Evolutionary conservation across 2,888 invertebrate species (phyloP).

Genomic region (Eremobia ochroleuca): DNA sequence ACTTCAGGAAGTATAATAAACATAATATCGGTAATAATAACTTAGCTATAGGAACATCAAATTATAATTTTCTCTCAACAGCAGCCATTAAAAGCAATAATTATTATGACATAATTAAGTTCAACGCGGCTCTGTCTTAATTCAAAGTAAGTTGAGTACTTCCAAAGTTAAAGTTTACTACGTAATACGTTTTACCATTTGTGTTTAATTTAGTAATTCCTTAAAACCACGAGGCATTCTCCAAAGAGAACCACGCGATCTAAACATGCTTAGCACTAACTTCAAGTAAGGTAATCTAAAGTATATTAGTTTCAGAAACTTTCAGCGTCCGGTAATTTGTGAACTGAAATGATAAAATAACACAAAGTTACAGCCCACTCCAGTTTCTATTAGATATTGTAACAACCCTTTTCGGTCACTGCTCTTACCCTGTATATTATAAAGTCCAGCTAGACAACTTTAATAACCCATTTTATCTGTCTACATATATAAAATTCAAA

Average conservation of each 20-base stretch:
- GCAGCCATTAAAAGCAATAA: constrained; percentile 38
- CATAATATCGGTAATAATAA: constrained; percentile 2
- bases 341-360: constrained; percentile 48
- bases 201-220: constrained; percentile 53
- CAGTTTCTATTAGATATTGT: constrained; percentile 3
- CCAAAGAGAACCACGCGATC: constrained; percentile 28
- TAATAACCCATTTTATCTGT: not conserved
- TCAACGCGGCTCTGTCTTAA: constrained; percentile 41
- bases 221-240: constrained; percentile 42
- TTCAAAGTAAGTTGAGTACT: constrained; percentile 29
- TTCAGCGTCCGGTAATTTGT: constrained; percentile 46
- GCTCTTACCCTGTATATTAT: not conserved
- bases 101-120: constrained; percentile 40
- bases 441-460: not conserved
- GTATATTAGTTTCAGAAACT: constrained; percentile 50
- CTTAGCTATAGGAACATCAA: constrained; percentile 18
- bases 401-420: not conserved
- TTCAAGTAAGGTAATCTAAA: constrained; percentile 52
- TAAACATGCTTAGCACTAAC: constrained; percentile 32
- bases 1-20: not conserved
- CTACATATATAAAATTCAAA: too few relatives aligned
- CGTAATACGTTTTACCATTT: constrained; percentile 37
- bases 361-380: constrained; percentile 20
- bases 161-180: constrained; percentile 37
- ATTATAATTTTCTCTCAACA: constrained; percentile 32